These are phyloP conservation scores for Cheumatopsyche charites DNA, from an alignment of 1,140 invertebrate species.

Conservation along the genomic window DNA sequence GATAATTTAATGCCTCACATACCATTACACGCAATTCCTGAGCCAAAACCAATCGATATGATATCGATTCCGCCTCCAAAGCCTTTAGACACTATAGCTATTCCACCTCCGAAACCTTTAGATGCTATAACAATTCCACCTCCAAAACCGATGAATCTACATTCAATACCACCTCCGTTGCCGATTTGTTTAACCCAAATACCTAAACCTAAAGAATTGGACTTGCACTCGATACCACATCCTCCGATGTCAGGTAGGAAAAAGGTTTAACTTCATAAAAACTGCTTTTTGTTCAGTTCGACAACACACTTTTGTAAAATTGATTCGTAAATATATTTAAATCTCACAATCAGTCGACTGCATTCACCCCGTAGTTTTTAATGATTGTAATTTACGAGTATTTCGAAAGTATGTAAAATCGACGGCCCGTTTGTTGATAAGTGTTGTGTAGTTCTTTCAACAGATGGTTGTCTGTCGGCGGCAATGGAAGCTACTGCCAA, in stretches of 20 bases:
- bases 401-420: slow-evolving; percentile 10
- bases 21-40: slow-evolving; percentile 48
- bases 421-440: slow-evolving; percentile 57
- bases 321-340: background rate
- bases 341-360: background rate
- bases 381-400: background rate
- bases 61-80: slow-evolving; percentile 47
- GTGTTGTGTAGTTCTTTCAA: slow-evolving; percentile 63
- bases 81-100: slow-evolving; percentile 42
- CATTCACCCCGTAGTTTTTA: background rate
- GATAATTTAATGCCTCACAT: slow-evolving; percentile 19
- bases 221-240: slow-evolving; percentile 51
- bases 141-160: slow-evolving; percentile 53
- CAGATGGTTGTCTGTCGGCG: slow-evolving; percentile 57
- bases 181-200: slow-evolving; percentile 52
- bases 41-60: slow-evolving; percentile 52
- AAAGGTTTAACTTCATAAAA: slow-evolving; percentile 12
- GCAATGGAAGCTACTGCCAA: slow-evolving; percentile 46
- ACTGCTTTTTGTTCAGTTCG: background rate
- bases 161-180: slow-evolving; percentile 54
- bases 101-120: slow-evolving; percentile 52
- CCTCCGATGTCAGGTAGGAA: slow-evolving; percentile 53
- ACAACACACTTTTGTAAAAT: background rate
- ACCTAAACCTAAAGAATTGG: slow-evolving; percentile 53
- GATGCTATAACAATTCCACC: slow-evolving; percentile 51